Conservation (phyloP, 2,797 vertebrate genomes). For the Bufotes viridis region DNA sequence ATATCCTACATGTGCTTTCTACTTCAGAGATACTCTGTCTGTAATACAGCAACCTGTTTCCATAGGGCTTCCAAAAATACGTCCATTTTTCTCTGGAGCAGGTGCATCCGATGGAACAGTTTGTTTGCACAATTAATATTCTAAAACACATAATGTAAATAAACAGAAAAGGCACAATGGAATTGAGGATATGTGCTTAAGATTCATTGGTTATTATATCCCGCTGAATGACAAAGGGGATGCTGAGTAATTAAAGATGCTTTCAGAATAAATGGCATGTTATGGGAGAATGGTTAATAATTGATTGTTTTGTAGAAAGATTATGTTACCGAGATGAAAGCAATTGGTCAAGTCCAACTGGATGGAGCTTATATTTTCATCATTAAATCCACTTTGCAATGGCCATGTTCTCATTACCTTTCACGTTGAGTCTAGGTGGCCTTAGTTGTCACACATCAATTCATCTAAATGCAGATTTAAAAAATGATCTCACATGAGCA, state of each 20-base stretch:
- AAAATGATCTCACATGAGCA: background rate
- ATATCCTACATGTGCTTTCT: background rate
- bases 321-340: conserved; percentile 62
- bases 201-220: conserved; percentile 54
- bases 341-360: conserved; percentile 32
- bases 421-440: background rate
- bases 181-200: conserved; percentile 53
- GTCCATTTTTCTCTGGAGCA: conserved; percentile 36
- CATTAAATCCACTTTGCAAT: conserved; percentile 48
- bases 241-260: conserved; percentile 49
- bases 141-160: conserved; percentile 53
- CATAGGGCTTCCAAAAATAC: background rate
- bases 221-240: conserved; percentile 56
- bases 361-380: conserved; percentile 53
- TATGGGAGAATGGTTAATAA: conserved; percentile 58
- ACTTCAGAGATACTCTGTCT: background rate
- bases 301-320: conserved; percentile 55
- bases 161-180: conserved; percentile 52
- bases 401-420: conserved; percentile 31
- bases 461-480: background rate
- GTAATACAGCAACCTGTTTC: background rate
- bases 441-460: conserved; percentile 8
- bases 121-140: conserved; percentile 56
- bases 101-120: conserved; percentile 54
- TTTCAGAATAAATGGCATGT: conserved; percentile 37